Evolutionary conservation across 1,140 invertebrate genomes (phyloP).

Genomic region (Diachasma alloeum): DNA sequence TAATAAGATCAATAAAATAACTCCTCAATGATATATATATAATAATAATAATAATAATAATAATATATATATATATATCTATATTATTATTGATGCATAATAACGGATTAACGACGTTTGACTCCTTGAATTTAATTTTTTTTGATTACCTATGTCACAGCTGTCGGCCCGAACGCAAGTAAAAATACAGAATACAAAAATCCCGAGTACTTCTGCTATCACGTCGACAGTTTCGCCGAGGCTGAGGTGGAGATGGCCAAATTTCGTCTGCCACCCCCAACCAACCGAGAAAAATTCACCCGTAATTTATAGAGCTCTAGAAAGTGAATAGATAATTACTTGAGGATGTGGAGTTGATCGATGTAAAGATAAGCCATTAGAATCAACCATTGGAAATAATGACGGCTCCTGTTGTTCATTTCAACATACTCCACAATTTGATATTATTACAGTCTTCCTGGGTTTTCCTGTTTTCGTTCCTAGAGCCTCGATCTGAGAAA

Average conservation of each 20-base stretch:
- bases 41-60: too few species aligned
- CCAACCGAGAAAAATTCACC: slow-evolving; percentile 59
- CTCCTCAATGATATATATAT: too few species aligned
- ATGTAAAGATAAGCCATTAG: not conserved
- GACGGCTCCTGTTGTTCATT: not conserved
- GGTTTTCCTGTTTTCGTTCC: slow-evolving; percentile 56
- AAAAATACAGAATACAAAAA: slow-evolving; percentile 82
- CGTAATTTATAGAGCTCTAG: not conserved
- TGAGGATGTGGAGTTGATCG: not conserved
- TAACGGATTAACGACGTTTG: too few species aligned
- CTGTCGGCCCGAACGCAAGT: slow-evolving; percentile 76
- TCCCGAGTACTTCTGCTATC: slow-evolving; percentile 86
- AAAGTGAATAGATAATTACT: not conserved
- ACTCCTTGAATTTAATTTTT: too few species aligned
- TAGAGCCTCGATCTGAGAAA: slow-evolving; percentile 51
- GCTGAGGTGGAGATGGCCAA: slow-evolving; percentile 86
- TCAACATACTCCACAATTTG: slow-evolving; percentile 52
- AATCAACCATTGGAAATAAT: not conserved
- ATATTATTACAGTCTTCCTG: slow-evolving; percentile 50
- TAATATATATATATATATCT: too few species aligned
- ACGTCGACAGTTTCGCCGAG: slow-evolving; percentile 80
- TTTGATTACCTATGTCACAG: slow-evolving; percentile 39
- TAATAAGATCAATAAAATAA: too few species aligned
- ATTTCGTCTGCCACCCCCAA: slow-evolving; percentile 78
- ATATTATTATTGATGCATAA: slow-evolving; percentile 9